Evolutionary conservation across 2,888 invertebrate species (phyloP).

Genomic region (Eurytoma adleriae): DNA sequence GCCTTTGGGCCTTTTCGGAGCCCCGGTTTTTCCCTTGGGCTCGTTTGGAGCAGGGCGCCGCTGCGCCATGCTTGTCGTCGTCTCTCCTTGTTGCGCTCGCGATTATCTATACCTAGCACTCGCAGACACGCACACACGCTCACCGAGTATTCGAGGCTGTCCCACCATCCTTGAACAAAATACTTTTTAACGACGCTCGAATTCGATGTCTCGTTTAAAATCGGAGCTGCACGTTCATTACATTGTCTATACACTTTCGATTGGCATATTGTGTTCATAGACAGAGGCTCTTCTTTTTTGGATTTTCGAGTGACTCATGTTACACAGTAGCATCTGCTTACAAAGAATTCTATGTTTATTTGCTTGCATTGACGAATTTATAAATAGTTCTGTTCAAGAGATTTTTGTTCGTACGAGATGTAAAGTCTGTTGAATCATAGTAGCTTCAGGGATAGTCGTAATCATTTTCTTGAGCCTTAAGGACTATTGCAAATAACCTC

Average conservation of each 20-base stretch:
- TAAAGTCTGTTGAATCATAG: no score
- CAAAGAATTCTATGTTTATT: neutral
- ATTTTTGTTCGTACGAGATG: no score
- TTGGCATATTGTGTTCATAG: neutral
- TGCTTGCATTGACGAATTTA: neutral
- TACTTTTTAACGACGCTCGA: neutral
- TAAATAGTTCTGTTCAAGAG: no score
- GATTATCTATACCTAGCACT: neutral
- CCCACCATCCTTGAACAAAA: constrained; percentile 20
- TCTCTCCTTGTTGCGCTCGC: neutral
- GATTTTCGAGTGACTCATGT: neutral
- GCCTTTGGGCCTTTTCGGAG: no score
- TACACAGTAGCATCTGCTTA: neutral
- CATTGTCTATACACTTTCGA: neutral
- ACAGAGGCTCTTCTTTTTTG: neutral
- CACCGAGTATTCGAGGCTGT: neutral
- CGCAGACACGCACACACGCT: neutral
- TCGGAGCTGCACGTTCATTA: neutral
- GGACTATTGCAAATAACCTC: no score
- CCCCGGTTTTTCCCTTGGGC: no score
- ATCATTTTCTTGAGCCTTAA: no score
- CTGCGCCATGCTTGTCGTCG: neutral
- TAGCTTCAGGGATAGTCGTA: no score
- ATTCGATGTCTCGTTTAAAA: neutral
- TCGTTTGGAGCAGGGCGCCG: no score